Evolutionary conservation across 2,113 vertebrate genomes (phyloP).

Genomic region (Capricornis sumatraensis): DNA sequence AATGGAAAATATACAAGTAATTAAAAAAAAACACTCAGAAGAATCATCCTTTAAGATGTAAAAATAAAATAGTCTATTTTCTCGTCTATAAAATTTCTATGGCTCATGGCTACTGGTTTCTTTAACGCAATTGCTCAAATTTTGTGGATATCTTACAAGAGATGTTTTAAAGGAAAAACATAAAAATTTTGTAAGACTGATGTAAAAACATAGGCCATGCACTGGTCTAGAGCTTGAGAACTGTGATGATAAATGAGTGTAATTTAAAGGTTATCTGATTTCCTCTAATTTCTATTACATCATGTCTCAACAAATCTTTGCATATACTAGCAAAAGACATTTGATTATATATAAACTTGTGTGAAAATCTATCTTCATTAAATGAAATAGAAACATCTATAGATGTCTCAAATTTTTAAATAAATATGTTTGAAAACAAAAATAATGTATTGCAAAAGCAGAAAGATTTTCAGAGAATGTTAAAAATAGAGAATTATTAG

Average conservation of each 20-base stretch:
- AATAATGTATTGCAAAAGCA: background rate
- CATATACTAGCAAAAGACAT: background rate
- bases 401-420: background rate
- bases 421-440: slow-evolving; percentile 33
- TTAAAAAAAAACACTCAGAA: slow-evolving; percentile 40
- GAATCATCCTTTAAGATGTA: slow-evolving; percentile 11
- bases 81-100: slow-evolving; percentile 12
- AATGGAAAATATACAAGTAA: slow-evolving; percentile 47
- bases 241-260: background rate
- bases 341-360: slow-evolving; percentile 21
- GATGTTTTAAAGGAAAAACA: slow-evolving; percentile 48
- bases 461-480: background rate
- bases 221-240: background rate
- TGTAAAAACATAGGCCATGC: background rate
- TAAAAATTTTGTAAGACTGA: background rate
- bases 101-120: background rate
- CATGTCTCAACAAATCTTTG: background rate
- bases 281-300: slow-evolving; percentile 1
- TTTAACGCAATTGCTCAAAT: background rate
- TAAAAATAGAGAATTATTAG: background rate
- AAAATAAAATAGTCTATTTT: slow-evolving; percentile 1
- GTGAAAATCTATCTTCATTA: background rate
- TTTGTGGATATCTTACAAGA: background rate
- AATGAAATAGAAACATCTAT: background rate
- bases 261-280: background rate